Conservation (phyloP, 2,797 vertebrate genomes). For the Hyperoplus lanceolatus region DNA sequence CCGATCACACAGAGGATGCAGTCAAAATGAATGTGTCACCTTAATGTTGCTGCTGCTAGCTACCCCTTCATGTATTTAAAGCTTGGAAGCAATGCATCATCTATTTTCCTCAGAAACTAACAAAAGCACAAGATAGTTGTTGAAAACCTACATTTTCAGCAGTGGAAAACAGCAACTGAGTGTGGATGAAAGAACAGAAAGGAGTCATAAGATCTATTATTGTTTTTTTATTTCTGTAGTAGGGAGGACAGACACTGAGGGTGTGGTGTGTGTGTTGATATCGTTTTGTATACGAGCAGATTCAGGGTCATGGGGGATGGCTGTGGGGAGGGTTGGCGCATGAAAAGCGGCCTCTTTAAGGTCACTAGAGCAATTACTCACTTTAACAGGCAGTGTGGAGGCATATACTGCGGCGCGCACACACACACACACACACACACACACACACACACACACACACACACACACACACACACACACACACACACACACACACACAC, state of each 20-base stretch:
- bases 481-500: conserved; percentile 29
- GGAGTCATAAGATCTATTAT: not conserved
- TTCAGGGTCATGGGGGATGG: conserved; percentile 42
- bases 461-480: conserved; percentile 24
- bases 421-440: conserved; percentile 1
- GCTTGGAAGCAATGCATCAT: not conserved
- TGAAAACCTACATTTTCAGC: not conserved
- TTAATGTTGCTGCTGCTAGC: not conserved
- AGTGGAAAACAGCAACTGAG: not conserved
- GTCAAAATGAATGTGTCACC: not conserved
- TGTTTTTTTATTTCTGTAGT: not conserved
- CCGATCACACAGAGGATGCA: not conserved
- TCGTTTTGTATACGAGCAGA: conserved; percentile 25
- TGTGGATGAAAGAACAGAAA: not conserved
- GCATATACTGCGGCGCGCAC: conserved; percentile 32
- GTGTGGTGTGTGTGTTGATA: not conserved
- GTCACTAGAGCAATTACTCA: conserved; percentile 59
- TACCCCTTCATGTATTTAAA: not conserved
- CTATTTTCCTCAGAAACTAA: not conserved
- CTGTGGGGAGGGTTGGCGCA: not conserved
- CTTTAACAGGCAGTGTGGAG: conserved; percentile 59
- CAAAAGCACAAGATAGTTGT: not conserved
- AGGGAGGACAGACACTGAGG: not conserved
- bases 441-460: conserved; percentile 23
- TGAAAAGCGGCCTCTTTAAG: conserved; percentile 25